Conservation (phyloP, 1,140 invertebrate genomes). For the Adoxophyes honmai region DNA sequence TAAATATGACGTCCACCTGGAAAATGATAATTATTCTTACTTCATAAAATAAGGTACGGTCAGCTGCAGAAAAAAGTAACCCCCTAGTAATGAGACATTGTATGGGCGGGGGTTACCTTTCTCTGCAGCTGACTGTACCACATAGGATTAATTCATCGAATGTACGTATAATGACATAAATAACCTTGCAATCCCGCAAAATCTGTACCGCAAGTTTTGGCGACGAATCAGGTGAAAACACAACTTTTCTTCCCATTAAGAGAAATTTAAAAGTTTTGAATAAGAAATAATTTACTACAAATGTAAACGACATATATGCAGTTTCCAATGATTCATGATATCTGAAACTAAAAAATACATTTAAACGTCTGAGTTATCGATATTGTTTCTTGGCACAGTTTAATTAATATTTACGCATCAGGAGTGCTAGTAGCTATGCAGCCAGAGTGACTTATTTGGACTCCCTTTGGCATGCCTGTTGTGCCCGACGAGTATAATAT, state of each 20-base stretch:
- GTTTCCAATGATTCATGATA: background rate
- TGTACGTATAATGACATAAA: too few species aligned
- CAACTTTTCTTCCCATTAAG: background rate
- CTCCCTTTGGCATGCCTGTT: constrained; percentile 87
- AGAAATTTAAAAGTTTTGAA: background rate
- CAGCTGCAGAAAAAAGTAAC: too few species aligned
- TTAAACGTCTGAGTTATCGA: too few species aligned
- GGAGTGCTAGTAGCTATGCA: constrained; percentile 46
- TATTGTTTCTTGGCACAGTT: too few species aligned
- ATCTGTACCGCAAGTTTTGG: background rate
- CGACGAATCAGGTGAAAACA: background rate
- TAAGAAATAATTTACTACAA: background rate
- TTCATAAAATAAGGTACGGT: too few species aligned
- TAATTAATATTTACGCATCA: constrained; percentile 45
- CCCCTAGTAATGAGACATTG: too few species aligned
- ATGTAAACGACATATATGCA: background rate
- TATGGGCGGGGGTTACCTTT: too few species aligned
- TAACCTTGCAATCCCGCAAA: too few species aligned
- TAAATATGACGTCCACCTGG: too few species aligned
- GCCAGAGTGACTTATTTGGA: constrained; percentile 86
- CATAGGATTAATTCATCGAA: too few species aligned
- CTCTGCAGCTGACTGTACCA: too few species aligned
- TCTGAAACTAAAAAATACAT: background rate
- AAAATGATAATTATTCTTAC: too few species aligned
- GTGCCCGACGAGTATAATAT: constrained; percentile 81